These are phyloP conservation scores for Caenorhabditis sp. DNA, from an alignment of 2,888 invertebrate genomes.

Conservation along the genomic window DNA sequence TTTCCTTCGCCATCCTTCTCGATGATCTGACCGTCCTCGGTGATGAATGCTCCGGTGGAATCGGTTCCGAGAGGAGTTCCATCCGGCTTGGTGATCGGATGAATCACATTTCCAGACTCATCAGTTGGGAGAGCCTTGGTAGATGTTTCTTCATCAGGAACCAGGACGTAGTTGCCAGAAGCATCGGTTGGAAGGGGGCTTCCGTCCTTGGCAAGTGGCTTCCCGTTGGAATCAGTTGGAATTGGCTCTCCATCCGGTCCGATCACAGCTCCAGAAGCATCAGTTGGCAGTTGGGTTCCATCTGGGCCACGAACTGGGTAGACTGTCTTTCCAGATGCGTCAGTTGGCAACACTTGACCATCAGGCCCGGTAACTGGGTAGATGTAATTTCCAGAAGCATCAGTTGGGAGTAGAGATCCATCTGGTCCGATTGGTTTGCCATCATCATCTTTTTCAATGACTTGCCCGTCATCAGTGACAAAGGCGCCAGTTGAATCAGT, in stretches of 20 bases:
- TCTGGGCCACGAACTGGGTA: conserved; percentile 63
- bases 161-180: conserved; percentile 46
- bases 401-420: conserved; percentile 49
- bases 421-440: conserved; percentile 51
- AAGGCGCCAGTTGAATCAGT: conserved; percentile 44
- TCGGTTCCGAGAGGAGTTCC: conserved; percentile 56
- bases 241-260: conserved; percentile 58
- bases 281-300: conserved; percentile 67
- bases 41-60: conserved; percentile 32
- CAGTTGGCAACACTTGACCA: conserved; percentile 54
- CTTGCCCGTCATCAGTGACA: conserved; percentile 7
- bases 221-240: conserved; percentile 56
- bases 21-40: conserved; percentile 36
- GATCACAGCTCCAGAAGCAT: conserved; percentile 52
- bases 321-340: conserved; percentile 46
- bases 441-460: conserved; percentile 40
- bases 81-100: conserved; percentile 59
- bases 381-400: conserved; percentile 50
- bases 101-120: conserved; percentile 48
- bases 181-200: conserved; percentile 62
- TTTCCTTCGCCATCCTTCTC: conserved; percentile 49
- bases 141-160: conserved; percentile 15
- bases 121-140: conserved; percentile 54
- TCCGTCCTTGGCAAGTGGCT: conserved; percentile 52
- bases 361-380: too few relatives aligned